Evolutionary conservation across 2,888 invertebrate genomes (phyloP).

Genomic region (Rhagophthalmus giganteus): DNA sequence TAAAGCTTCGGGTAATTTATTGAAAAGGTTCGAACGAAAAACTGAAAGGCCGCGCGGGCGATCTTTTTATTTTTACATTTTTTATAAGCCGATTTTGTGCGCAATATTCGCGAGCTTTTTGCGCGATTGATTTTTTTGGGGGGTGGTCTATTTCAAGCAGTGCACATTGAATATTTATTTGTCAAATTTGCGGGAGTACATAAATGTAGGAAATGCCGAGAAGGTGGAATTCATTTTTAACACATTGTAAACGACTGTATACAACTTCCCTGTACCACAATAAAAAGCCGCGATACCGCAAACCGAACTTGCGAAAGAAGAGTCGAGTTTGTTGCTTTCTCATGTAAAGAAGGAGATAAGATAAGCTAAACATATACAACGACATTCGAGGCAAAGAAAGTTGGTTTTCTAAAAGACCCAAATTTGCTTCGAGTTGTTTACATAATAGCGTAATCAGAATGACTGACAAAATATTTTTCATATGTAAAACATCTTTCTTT

Average conservation of each 20-base stretch:
- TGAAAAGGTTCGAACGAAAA: constrained; percentile 13
- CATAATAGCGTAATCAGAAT: constrained; percentile 37
- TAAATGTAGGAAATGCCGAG: constrained; percentile 6
- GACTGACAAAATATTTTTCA: constrained; percentile 29
- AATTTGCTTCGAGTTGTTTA: constrained; percentile 35
- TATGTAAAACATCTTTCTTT: constrained; percentile 17
- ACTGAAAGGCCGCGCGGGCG: constrained; percentile 10
- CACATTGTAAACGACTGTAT: constrained; percentile 14
- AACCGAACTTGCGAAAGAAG: constrained; percentile 24
- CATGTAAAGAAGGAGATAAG: constrained; percentile 34
- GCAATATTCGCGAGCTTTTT: constrained; percentile 24
- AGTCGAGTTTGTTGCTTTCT: constrained; percentile 31
- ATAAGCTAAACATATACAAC: constrained; percentile 35
- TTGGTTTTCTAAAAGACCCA: constrained; percentile 33
- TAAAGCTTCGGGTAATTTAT: constrained; percentile 17
- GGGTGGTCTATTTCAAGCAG: constrained; percentile 5
- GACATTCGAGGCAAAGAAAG: constrained; percentile 28
- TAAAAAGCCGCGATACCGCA: constrained; percentile 26
- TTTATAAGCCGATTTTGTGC: constrained; percentile 21
- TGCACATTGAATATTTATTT: constrained; percentile 11
- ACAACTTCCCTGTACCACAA: constrained; percentile 23
- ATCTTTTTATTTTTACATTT: constrained; percentile 23
- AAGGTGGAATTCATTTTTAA: constrained; percentile 19
- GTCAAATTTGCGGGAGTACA: constrained; percentile 10
- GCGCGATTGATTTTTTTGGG: constrained; percentile 22